Percentiles rank a stretch among this genome's conserved stretches.
phyloP scores from a whole-genome alignment of 2,888 invertebrate species.

The Eulithis prunata region DNA sequence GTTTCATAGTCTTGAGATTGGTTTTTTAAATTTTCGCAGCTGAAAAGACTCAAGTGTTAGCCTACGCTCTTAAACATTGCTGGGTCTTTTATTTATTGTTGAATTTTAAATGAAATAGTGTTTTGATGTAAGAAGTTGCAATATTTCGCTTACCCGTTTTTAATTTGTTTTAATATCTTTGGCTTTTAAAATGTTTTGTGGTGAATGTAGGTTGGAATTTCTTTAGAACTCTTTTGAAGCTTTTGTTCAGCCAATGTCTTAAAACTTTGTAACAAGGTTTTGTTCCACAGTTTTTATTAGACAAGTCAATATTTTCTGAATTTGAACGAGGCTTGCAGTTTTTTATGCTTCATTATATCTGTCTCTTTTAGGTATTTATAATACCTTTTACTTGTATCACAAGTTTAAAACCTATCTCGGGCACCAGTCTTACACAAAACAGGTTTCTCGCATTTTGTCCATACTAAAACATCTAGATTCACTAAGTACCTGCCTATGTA shows the following conservation, averaged over 20 bases:
- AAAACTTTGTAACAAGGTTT: too few species aligned
- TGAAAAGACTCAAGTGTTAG: constrained; percentile 51
- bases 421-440: too few species aligned
- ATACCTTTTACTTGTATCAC: too few species aligned
- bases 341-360: too few species aligned
- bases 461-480: too few species aligned
- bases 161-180: constrained; percentile 13
- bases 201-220: constrained; percentile 4
- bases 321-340: too few species aligned
- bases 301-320: too few species aligned
- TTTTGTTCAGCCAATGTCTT: neutral
- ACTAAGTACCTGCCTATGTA: too few species aligned
- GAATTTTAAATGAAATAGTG: constrained; percentile 12
- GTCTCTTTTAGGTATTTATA: too few species aligned
- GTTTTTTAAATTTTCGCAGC: constrained; percentile 44
- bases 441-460: too few species aligned
- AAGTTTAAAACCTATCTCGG: too few species aligned
- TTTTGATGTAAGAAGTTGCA: constrained; percentile 7
- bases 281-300: too few species aligned
- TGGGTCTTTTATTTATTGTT: constrained; percentile 25
- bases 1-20: constrained; percentile 57
- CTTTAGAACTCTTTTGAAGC: neutral
- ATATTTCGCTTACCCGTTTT: constrained; percentile 13
- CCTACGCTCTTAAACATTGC: constrained; percentile 45
- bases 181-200: constrained; percentile 2